Evolutionary conservation across 2,113 vertebrate genomes (phyloP).

Genomic region (Peromyscus polionotus): DNA sequence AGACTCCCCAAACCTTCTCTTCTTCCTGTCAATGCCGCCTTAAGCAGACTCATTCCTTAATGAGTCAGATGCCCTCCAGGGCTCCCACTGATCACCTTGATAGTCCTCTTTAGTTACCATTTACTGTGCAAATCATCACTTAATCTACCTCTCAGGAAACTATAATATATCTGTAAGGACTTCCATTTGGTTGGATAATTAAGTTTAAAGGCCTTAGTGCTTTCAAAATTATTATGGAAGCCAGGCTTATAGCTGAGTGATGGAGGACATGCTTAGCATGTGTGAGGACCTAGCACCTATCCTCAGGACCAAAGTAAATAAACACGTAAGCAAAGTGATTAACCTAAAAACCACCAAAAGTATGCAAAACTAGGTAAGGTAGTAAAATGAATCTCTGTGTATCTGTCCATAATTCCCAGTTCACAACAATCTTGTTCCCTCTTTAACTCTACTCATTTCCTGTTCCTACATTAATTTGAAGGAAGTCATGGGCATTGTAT

Average conservation of each 20-base stretch:
- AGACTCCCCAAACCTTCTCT: background rate
- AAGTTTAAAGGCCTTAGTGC: background rate
- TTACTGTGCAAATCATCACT: background rate
- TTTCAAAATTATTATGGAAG: background rate
- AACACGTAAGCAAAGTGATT: background rate
- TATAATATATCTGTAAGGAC: background rate
- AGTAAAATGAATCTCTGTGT: background rate
- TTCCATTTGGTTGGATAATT: constrained; percentile 7
- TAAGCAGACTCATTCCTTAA: background rate
- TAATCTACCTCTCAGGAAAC: background rate
- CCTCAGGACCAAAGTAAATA: background rate
- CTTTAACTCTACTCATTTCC: background rate
- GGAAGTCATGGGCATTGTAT: background rate
- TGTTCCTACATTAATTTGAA: background rate
- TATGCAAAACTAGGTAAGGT: background rate
- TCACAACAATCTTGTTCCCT: background rate
- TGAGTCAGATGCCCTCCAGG: background rate
- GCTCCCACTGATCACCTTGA: background rate
- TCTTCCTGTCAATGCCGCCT: background rate
- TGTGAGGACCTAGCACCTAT: background rate
- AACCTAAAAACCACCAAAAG: background rate
- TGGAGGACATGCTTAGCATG: background rate
- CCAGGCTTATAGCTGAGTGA: background rate
- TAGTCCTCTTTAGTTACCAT: background rate
- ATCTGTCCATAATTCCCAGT: background rate